Conservation (phyloP, 1,140 invertebrate species). For the Pseudobourletiella spinata region DNA sequence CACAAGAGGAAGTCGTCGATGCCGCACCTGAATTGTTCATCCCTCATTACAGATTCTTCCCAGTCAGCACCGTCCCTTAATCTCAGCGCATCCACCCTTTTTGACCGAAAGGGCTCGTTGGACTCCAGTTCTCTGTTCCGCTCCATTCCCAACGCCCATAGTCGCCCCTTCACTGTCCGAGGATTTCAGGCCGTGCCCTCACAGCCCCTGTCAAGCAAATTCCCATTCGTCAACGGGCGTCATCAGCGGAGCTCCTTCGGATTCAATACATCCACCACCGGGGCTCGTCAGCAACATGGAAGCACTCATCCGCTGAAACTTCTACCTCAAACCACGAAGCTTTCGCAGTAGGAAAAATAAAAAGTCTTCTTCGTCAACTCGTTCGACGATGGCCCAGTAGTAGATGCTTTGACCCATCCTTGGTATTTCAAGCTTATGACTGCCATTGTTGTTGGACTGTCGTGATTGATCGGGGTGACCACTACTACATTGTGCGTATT, state of each 20-base stretch:
- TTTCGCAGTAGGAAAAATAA: constrained; percentile 11
- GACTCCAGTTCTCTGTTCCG: constrained; percentile 25
- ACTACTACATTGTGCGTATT: too few relatives aligned
- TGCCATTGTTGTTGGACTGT: too few relatives aligned
- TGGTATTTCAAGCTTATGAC: too few relatives aligned
- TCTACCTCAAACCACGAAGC: constrained; percentile 25
- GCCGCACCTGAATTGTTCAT: constrained; percentile 21
- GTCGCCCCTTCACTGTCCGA: constrained; percentile 21
- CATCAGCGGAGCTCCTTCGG: constrained; percentile 12
- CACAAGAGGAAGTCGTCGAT: constrained; percentile 26
- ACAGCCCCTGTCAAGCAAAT: constrained; percentile 10
- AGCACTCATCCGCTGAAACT: constrained; percentile 33
- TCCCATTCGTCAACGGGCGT: constrained; percentile 5
- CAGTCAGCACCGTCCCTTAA: constrained; percentile 12
- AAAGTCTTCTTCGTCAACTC: too few relatives aligned
- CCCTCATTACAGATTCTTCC: constrained; percentile 9
- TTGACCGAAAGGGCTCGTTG: constrained; percentile 28
- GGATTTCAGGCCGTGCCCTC: constrained; percentile 12
- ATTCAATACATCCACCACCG: constrained; percentile 15
- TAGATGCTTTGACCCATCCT: too few relatives aligned
- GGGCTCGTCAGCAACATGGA: constrained; percentile 26
- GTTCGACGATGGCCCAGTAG: too few relatives aligned
- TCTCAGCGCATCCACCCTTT: neutral
- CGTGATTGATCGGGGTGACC: too few relatives aligned
- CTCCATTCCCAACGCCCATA: constrained; percentile 18